A percentile compares a stretch with the other conserved stretches of the same genome.
These are phyloP conservation scores for Zaprionus lineosus DNA, from an alignment of 2,888 invertebrate genomes.

Conservation along the genomic window DNA sequence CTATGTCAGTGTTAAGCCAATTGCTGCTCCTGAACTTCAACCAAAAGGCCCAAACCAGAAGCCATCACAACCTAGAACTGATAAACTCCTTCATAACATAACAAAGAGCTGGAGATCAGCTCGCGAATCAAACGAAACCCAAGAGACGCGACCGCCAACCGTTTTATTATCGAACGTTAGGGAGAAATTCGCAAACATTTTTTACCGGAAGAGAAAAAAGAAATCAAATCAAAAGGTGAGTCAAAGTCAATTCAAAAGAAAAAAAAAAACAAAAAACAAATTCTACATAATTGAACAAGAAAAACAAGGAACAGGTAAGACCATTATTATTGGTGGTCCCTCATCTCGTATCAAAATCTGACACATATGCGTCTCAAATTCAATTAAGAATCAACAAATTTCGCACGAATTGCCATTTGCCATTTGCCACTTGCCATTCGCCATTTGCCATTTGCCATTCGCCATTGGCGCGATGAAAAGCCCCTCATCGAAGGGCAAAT, in stretches of 20 bases:
- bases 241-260: too few species aligned
- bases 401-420: background rate
- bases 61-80: conserved; percentile 78
- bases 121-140: conserved; percentile 29
- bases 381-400: conserved; percentile 12
- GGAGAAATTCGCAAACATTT: conserved; percentile 76
- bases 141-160: conserved; percentile 38
- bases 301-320: too few species aligned
- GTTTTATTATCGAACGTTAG: conserved; percentile 54
- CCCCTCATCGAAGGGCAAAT: conserved; percentile 56
- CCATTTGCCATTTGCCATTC: too few species aligned
- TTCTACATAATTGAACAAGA: too few species aligned
- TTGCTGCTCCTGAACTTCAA: conserved; percentile 78
- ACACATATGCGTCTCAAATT: conserved; percentile 11
- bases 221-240: conserved; percentile 78
- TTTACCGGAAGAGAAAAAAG: conserved; percentile 80
- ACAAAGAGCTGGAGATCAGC: conserved; percentile 64
- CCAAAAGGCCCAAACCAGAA: conserved; percentile 78
- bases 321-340: too few species aligned
- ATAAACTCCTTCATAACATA: conserved; percentile 83
- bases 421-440: too few species aligned
- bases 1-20: conserved; percentile 82
- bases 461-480: too few species aligned
- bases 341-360: background rate
- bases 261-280: too few species aligned